phyloP scores from a whole-genome alignment of 2,888 invertebrate genomes.

The Metellina segmentata region DNA sequence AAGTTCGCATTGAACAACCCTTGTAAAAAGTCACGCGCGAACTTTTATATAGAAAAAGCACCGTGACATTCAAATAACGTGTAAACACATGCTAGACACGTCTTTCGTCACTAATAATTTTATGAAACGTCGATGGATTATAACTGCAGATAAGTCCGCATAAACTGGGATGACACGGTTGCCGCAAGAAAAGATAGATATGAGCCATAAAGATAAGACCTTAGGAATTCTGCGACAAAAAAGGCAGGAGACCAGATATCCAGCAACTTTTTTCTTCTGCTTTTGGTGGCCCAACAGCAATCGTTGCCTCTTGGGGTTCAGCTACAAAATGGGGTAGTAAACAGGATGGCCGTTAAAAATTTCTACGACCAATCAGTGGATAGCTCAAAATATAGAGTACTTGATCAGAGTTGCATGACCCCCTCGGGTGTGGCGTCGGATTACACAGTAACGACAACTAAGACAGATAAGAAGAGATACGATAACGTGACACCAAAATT shows the following conservation, averaged over 20 bases:
- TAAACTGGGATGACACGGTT: conserved; percentile 53
- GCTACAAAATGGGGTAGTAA: conserved; percentile 68
- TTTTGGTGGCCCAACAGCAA: conserved; percentile 13
- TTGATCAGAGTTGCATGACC: conserved; percentile 12
- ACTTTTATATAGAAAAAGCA: neutral
- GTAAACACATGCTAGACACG: conserved; percentile 70
- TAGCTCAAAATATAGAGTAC: conserved; percentile 9
- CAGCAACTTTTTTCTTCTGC: conserved; percentile 11
- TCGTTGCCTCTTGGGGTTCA: conserved; percentile 43
- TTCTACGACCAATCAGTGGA: conserved; percentile 54
- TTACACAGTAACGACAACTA: neutral
- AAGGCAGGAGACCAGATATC: conserved; percentile 25
- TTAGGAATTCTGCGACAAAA: conserved; percentile 9
- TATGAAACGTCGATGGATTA: conserved; percentile 59
- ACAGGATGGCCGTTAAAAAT: conserved; percentile 61
- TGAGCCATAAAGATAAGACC: conserved; percentile 63
- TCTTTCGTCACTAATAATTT: conserved; percentile 71
- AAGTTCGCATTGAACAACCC: neutral
- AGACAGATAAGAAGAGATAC: conserved; percentile 13
- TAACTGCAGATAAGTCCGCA: conserved; percentile 50
- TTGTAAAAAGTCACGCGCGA: neutral
- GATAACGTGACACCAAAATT: neutral
- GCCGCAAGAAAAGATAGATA: conserved; percentile 29
- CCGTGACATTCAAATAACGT: conserved; percentile 34
- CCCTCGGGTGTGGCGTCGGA: neutral